Evolutionary conservation across 2,888 invertebrate genomes (phyloP).

Genomic region (Euproctis similis): DNA sequence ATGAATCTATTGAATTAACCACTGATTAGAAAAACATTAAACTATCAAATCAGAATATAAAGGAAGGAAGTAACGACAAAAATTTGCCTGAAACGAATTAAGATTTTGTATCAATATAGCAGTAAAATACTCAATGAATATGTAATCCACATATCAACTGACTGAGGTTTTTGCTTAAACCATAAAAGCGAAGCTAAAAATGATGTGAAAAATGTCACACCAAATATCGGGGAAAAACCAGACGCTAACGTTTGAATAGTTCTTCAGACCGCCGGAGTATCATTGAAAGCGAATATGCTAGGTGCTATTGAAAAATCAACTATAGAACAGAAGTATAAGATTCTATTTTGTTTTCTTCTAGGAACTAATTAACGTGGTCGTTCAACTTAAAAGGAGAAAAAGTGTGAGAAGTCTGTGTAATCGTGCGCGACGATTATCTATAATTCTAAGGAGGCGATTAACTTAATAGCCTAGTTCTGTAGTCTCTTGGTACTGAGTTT

Average conservation of each 20-base stretch:
- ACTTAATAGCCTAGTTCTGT: no score
- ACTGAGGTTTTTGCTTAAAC: no score
- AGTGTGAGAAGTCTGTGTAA: constrained; percentile 51
- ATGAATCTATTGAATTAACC: no score
- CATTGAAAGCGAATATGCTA: constrained; percentile 31
- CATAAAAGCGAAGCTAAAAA: no score
- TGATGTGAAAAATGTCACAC: constrained; percentile 29
- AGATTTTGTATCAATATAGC: no score
- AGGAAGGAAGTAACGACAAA: no score
- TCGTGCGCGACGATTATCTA: constrained; percentile 50
- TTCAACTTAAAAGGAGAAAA: constrained; percentile 33
- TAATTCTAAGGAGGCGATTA: constrained; percentile 52
- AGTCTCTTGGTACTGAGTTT: no score
- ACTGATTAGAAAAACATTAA: no score
- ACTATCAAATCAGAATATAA: no score
- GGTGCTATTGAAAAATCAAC: constrained; percentile 13
- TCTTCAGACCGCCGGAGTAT: constrained; percentile 37
- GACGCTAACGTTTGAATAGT: constrained; percentile 43
- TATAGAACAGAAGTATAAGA: constrained; percentile 13
- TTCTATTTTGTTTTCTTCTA: constrained; percentile 10
- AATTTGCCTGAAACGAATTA: no score
- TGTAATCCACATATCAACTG: no score
- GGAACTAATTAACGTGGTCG: constrained; percentile 40
- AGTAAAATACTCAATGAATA: no score
- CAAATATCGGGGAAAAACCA: constrained; percentile 33